A percentile compares a stretch with the other conserved stretches of the same genome.
These are phyloP conservation scores for Poicephalus meyeri DNA, from an alignment of 2,113 vertebrate species.

Conservation along the genomic window DNA sequence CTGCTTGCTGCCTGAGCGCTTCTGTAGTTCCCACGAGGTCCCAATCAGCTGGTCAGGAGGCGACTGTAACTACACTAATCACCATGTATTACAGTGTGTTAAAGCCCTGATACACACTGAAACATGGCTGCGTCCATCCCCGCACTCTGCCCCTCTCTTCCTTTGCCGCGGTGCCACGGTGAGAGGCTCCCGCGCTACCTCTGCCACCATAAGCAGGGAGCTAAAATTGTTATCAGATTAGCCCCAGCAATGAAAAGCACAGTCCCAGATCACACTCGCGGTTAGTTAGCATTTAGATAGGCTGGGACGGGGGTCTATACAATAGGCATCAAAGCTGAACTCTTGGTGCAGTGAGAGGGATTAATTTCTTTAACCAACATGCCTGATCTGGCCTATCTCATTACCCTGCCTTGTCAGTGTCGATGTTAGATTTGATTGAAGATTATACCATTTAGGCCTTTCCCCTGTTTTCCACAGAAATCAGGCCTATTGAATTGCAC, in stretches of 20 bases:
- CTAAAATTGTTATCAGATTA: slow-evolving; percentile 83
- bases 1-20: background rate
- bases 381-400: slow-evolving; percentile 90
- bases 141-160: background rate
- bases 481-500: slow-evolving; percentile 75
- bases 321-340: slow-evolving; percentile 86
- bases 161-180: accelerated
- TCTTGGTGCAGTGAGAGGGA: slow-evolving; percentile 79
- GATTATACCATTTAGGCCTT: slow-evolving; percentile 96
- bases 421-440: slow-evolving; percentile 94
- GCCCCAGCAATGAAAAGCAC: slow-evolving; percentile 78
- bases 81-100: background rate
- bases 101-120: background rate
- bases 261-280: slow-evolving; percentile 59
- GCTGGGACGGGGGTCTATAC: slow-evolving; percentile 82
- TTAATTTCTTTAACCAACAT: slow-evolving; percentile 86
- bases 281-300: slow-evolving; percentile 99
- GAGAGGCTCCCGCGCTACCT: background rate
- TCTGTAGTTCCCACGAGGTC: background rate
- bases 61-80: background rate
- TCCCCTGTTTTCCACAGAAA: slow-evolving; percentile 78
- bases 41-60: background rate
- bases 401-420: slow-evolving; percentile 92
- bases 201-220: slow-evolving; percentile 39
- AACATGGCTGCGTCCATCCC: background rate